Conservation (phyloP, 2,113 vertebrate species). For the Halcyon malimbica region DNA sequence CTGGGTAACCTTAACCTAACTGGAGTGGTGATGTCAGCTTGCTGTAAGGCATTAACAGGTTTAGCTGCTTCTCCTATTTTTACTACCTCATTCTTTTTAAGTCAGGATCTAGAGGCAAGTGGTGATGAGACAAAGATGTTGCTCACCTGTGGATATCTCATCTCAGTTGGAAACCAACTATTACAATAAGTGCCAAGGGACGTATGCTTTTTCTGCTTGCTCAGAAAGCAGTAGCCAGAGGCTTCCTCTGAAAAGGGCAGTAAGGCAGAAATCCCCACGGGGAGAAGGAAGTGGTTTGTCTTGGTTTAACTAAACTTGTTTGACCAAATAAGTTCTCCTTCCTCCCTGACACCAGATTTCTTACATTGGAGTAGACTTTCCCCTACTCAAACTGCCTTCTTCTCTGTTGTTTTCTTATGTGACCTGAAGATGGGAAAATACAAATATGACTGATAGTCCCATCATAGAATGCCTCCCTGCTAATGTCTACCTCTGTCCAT, state of each 20-base stretch:
- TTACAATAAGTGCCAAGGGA: neutral
- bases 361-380: neutral
- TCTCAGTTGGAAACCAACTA: neutral
- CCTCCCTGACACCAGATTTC: neutral
- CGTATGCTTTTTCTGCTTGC: neutral
- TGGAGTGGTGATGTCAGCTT: neutral
- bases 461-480: neutral
- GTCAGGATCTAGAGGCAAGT: neutral
- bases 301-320: neutral
- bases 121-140: neutral
- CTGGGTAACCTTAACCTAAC: neutral
- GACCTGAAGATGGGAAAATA: neutral
- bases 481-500: neutral
- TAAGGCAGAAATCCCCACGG: neutral
- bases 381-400: neutral
- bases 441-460: neutral
- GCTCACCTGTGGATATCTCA: constrained; percentile 22
- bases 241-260: neutral
- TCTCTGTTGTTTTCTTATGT: neutral
- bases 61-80: neutral
- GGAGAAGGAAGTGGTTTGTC: neutral
- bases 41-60: neutral
- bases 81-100: neutral
- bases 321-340: neutral
- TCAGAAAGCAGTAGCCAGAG: neutral